Evolutionary conservation across 2,888 invertebrate genomes (phyloP).

Genomic region (Sphaerophoria taeniata): DNA sequence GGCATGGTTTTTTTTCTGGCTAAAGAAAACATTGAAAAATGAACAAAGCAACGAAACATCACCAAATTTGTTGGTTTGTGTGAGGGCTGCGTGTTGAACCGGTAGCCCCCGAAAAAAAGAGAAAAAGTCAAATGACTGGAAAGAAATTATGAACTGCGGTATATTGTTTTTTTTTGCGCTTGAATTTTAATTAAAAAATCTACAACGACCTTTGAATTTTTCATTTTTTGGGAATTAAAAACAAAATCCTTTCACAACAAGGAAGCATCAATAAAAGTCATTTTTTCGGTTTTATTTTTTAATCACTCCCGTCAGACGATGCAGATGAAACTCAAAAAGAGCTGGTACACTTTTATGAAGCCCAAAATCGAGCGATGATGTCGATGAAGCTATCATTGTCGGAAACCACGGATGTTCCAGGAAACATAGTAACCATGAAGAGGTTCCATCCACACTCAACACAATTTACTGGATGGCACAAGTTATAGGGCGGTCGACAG

Average conservation of each 20-base stretch:
- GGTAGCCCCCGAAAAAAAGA: no score
- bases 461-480: no score
- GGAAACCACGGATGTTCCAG: no score
- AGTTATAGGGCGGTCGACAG: no score
- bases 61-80: no score
- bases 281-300: slow-evolving; percentile 53
- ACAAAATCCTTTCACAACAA: slow-evolving; percentile 55
- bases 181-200: slow-evolving; percentile 61
- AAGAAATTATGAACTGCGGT: slow-evolving; percentile 44
- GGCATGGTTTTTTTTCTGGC: slow-evolving; percentile 6
- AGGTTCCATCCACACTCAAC: no score
- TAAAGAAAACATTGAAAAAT: not conserved
- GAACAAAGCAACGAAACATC: not conserved
- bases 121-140: slow-evolving; percentile 3
- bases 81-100: no score
- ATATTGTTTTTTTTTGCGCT: slow-evolving; percentile 55
- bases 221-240: slow-evolving; percentile 26
- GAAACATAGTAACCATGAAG: no score
- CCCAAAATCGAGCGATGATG: no score
- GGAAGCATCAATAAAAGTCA: slow-evolving; percentile 70
- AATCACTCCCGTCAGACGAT: slow-evolving; percentile 67
- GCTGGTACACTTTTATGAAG: no score
- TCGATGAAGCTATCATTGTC: no score
- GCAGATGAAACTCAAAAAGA: no score
- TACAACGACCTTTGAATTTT: slow-evolving; percentile 56